Base-by-base conservation (phyloP, 2,797 vertebrate species). In the Champsocephalus esox region DNA sequence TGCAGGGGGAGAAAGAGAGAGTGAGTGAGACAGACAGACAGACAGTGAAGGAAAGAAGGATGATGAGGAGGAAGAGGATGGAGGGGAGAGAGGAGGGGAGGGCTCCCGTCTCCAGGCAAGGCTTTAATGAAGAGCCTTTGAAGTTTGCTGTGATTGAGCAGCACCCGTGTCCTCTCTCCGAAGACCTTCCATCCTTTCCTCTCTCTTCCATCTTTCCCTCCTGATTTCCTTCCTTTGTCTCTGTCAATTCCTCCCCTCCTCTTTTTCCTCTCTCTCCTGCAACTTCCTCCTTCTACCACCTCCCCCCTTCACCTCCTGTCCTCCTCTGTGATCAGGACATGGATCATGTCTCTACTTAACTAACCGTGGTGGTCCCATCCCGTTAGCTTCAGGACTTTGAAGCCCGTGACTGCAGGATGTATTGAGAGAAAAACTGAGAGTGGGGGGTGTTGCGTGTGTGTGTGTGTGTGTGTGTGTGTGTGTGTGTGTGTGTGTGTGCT, bases 51-150 rank as follows among this genome's bases (percentile, higher is more conserved):
- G 83, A 82, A 80, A 79, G 81, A 72, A 45, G 78, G 82, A 87
- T 70, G 75, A 67, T 70, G 66, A 72, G 50, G 77, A 63, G 38
- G 64, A 60, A 56, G 73, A 62, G 7, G 43, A 65, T 62, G 41
- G 64, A 64, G 48, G 63, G 16, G 8, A 13, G 41, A 45, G 63
- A 9, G 19, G 64, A 58, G 54, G 60, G 59, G 55, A 16, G 75
- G 79, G 65, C 71, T 66, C 45, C 52, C 66, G 44, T 87, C 88
- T 92, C 85, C 79, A 69, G 83, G 84, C 88, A 65, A 82, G 72
- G 81, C 89, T 93, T 91, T 92, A 90, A 92, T 91, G 87, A 92
- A 88, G 79, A 81, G 83, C 72, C 86, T 93, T 92, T 94, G 91
- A 93, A 92, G 90, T 92, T 73, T 60, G 38, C 81, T 69, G 76